Conservation (phyloP, 2,797 vertebrate species). For the Calcarius lapponicus region DNA sequence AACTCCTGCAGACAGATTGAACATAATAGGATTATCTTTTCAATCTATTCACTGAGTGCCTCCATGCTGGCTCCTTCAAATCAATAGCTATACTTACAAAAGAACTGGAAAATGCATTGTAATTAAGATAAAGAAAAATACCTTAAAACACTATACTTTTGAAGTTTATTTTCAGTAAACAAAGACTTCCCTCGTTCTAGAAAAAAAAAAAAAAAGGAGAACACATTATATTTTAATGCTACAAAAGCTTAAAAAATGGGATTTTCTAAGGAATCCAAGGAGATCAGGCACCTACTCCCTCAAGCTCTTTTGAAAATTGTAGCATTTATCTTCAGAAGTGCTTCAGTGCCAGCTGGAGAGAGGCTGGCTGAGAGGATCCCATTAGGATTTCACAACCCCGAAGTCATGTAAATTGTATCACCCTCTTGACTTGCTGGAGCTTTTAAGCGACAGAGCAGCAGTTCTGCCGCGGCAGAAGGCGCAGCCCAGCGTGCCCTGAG, state of each 20-base stretch:
- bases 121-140: constrained; percentile 11
- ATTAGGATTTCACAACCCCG: not conserved
- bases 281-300: constrained; percentile 9
- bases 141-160: not conserved
- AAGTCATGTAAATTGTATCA: not conserved
- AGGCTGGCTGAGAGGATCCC: not conserved
- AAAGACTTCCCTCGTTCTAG: not conserved
- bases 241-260: not conserved
- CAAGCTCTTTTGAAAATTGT: constrained; percentile 20
- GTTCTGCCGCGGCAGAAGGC: not conserved
- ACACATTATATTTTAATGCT: constrained; percentile 1
- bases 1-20: constrained; percentile 1
- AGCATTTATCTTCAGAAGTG: constrained; percentile 1
- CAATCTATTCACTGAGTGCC: not conserved
- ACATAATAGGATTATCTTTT: constrained; percentile 30
- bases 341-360: not conserved
- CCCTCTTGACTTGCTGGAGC: not conserved
- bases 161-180: constrained; percentile 40
- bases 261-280: constrained; percentile 29
- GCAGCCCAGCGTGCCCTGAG: not conserved
- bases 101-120: not conserved
- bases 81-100: not conserved
- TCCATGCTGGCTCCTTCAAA: not conserved
- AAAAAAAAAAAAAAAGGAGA: not conserved
- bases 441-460: not conserved